Conservation (phyloP, 2,113 vertebrate species). For the Chrysochloris asiatica region DNA sequence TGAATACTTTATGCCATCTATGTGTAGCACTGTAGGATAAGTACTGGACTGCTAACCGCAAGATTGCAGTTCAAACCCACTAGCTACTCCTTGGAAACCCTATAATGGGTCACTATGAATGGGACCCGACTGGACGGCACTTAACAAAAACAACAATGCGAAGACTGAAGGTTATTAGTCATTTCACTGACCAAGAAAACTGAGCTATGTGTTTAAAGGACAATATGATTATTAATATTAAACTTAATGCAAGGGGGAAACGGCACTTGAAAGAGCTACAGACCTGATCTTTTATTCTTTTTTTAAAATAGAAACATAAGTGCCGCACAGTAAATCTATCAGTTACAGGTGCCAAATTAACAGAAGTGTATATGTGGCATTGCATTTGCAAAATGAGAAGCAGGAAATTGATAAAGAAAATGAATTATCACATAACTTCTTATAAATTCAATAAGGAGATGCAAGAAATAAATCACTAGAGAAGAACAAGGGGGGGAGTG, state of each 20-base stretch:
- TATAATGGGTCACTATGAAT: no score
- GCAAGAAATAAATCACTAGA: not conserved
- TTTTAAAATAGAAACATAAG: constrained; percentile 5
- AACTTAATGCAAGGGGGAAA: not conserved
- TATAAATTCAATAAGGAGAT: constrained; percentile 38
- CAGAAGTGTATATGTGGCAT: not conserved
- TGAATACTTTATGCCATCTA: not conserved
- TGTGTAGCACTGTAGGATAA: no score
- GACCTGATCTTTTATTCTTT: not conserved
- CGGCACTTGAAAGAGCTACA: not conserved
- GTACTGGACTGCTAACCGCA: no score
- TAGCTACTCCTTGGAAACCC: no score
- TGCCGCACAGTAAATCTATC: constrained; percentile 35
- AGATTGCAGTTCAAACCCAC: no score
- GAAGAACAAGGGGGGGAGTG: not conserved
- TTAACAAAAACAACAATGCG: no score
- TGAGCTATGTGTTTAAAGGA: not conserved
- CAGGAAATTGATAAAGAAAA: constrained; percentile 27
- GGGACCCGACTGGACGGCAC: no score
- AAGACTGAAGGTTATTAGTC: not conserved
- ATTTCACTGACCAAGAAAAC: not conserved
- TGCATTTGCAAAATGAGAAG: constrained; percentile 53
- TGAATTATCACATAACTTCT: not conserved
- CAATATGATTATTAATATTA: no score
- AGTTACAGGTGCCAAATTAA: constrained; percentile 36